Percentiles rank a stretch among this genome's conserved stretches.
Conservation (phyloP, 2,888 invertebrate species). For the Synergus umbraculus region DNA sequence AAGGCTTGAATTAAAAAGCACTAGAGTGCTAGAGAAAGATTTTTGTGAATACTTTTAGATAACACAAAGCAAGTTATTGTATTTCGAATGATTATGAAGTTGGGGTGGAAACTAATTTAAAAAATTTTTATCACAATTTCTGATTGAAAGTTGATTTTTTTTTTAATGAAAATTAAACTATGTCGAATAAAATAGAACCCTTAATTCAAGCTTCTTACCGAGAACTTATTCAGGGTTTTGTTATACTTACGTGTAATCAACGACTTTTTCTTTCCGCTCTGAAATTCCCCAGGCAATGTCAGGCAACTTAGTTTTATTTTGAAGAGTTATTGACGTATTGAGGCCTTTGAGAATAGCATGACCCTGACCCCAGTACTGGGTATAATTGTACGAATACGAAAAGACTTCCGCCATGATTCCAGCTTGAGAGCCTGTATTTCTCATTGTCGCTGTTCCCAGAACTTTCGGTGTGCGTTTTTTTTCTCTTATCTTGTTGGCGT, state of each 20-base stretch:
- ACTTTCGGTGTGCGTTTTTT: slow-evolving; percentile 70
- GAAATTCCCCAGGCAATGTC: slow-evolving; percentile 85
- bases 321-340: slow-evolving; percentile 82
- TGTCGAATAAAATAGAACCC: too few relatives aligned
- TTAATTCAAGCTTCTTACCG: not conserved
- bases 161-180: too few relatives aligned
- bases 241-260: slow-evolving; percentile 76
- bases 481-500: slow-evolving; percentile 79
- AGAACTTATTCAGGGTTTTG: not conserved
- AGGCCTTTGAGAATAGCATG: slow-evolving; percentile 86
- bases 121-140: too few relatives aligned
- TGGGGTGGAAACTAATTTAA: not conserved
- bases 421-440: slow-evolving; percentile 79
- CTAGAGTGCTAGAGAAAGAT: too few relatives aligned
- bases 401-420: slow-evolving; percentile 86
- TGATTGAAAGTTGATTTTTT: too few relatives aligned
- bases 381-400: slow-evolving; percentile 84
- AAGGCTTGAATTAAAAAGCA: too few relatives aligned
- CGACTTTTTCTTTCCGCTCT: slow-evolving; percentile 79
- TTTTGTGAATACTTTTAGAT: too few relatives aligned
- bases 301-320: slow-evolving; percentile 80
- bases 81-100: too few relatives aligned
- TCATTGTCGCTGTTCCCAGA: slow-evolving; percentile 76
- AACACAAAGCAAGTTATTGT: too few relatives aligned
- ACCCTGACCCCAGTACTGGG: slow-evolving; percentile 88